Percentiles rank a stretch among this genome's conserved stretches.
Evolutionary conservation across 2,888 invertebrate genomes (phyloP).

Genomic region (Scaptomyza caliginosa): DNA sequence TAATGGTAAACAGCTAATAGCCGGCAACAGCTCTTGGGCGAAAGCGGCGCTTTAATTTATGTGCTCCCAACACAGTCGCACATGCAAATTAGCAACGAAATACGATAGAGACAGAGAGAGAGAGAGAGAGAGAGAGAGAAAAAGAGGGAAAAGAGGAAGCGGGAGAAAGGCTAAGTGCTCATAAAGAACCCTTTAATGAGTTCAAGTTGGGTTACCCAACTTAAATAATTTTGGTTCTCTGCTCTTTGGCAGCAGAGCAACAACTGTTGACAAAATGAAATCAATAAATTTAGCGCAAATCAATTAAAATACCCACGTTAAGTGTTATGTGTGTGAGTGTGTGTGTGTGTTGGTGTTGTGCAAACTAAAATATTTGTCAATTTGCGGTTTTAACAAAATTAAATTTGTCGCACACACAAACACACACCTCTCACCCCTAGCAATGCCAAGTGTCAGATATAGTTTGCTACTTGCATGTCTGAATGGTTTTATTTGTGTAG

Average conservation of each 20-base stretch:
- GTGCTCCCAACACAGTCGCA: slow-evolving; percentile 61
- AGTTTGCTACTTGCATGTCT: slow-evolving; percentile 41
- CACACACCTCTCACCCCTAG: slow-evolving; percentile 7
- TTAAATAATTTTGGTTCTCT: slow-evolving; percentile 42
- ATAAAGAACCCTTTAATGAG: slow-evolving; percentile 50
- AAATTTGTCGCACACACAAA: slow-evolving; percentile 62
- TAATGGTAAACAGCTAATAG: slow-evolving; percentile 36
- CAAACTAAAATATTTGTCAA: slow-evolving; percentile 79
- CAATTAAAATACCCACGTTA: slow-evolving; percentile 66
- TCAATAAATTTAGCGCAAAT: slow-evolving; percentile 79
- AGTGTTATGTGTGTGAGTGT: slow-evolving; percentile 24
- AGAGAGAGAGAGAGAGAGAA: slow-evolving; percentile 41
- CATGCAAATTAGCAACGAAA: slow-evolving; percentile 71
- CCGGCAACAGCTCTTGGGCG: slow-evolving; percentile 12
- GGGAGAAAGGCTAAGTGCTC: neutral
- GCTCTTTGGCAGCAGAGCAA: slow-evolving; percentile 44
- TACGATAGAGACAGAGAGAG: no score
- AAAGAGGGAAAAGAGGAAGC: neutral
- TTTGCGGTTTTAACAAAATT: slow-evolving; percentile 74
- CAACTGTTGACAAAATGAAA: slow-evolving; percentile 79
- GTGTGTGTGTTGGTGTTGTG: slow-evolving; percentile 45
- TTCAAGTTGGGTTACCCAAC: slow-evolving; percentile 34
- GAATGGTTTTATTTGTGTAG: slow-evolving; percentile 3
- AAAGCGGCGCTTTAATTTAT: slow-evolving; percentile 56
- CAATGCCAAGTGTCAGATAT: slow-evolving; percentile 20